Evolutionary conservation across 2,888 invertebrate species (phyloP), one percentile per base, ranked within the genome.

Genomic region (Xylocampa areola): DNA sequence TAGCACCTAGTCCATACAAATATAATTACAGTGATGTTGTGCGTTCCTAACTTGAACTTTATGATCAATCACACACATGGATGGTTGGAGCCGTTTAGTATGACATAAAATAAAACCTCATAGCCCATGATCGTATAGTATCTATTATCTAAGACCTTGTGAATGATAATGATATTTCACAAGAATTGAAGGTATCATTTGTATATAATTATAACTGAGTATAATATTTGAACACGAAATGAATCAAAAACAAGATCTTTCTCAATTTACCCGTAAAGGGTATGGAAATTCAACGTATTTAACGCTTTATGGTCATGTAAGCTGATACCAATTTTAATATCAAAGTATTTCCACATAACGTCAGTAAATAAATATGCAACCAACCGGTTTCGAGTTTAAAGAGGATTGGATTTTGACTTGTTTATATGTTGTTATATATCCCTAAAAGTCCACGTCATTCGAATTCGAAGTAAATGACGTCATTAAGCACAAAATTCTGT

Each of bases 271-370:
- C 40, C 37, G 51, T 54, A 53, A 49, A 58, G 32, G 57, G 48
- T 45, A 40, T 64, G 47, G 36, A 52, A 49, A 73, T 68, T 52
- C 33, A 39, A 47, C 30, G 44, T 43, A 32, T 55, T 59, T 45
- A 45, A 51, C 41, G 16, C 36, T 55, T 67, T 67, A 62, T 59
- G 37, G 40, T 37, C 45, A 53, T 50, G 68, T 72, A 70, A 72
- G 59, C 41, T 68, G 50, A 60, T 51, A 57, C 48, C 33, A 57
- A 51, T 70, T 65, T 59, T 65, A 52, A 68, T 60, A 52, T 68
- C 36, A 39, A 49, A 47, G 48, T 64, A 51, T 73, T 63, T 61
- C 58, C 49, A 62, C 43, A 63, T 35, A 49, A 54, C 39, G 10
- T n/a, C 35, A 8, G 53, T 47, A 30, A 52, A 57, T 65, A 50